Percentiles rank a stretch among this genome's conserved stretches.
Conservation (phyloP, 2,113 vertebrate species). For the Ibidorhyncha struthersii region DNA sequence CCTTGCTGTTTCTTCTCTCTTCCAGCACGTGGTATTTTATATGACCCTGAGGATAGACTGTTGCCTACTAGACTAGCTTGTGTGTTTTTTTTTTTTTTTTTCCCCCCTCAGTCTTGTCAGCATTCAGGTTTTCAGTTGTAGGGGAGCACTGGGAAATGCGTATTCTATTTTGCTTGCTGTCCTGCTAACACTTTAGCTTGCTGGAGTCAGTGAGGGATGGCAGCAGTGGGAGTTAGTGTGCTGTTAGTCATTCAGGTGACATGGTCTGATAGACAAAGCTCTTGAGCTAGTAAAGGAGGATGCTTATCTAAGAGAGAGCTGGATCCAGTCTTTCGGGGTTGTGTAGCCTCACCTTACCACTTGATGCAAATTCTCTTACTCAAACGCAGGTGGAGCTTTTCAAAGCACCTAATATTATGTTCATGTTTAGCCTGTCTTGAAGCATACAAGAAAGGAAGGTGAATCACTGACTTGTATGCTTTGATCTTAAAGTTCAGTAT, state of each 20-base stretch:
- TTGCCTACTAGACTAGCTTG: neutral
- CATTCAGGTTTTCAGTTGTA: neutral
- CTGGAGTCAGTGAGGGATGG: neutral
- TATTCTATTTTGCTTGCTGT: neutral
- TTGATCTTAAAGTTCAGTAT: constrained; percentile 16
- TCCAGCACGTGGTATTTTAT: neutral
- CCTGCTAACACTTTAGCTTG: neutral
- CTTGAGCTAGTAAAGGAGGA: neutral
- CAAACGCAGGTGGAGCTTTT: neutral
- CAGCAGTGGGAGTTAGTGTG: neutral
- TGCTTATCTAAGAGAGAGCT: neutral
- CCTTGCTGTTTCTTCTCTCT: neutral
- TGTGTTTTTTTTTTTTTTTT: neutral
- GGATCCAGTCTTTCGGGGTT: neutral
- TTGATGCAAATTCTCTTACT: neutral
- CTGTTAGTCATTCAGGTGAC: neutral
- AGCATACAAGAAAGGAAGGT: neutral
- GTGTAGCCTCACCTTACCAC: neutral
- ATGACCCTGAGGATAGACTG: neutral
- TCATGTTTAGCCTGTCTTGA: neutral
- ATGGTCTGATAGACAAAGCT: neutral
- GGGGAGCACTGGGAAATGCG: neutral
- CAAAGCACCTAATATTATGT: neutral
- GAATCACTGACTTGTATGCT: neutral
- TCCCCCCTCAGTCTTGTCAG: neutral